These are phyloP conservation scores for Carpatolechia fugitivella DNA, from an alignment of 2,888 invertebrate species.

Conservation along the genomic window DNA sequence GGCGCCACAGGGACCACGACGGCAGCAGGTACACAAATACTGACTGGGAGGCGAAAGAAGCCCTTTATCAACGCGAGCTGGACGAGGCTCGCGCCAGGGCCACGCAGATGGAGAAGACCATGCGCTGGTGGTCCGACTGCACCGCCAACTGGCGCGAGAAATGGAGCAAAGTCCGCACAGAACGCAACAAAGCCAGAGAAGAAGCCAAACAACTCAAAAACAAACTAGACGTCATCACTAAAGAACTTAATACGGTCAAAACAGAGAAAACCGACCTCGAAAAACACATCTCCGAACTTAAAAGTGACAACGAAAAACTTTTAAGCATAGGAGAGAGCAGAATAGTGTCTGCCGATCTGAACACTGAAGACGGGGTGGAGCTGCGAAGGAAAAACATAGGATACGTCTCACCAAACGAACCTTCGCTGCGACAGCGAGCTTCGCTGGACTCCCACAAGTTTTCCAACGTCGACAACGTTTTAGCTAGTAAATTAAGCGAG, in stretches of 20 bases:
- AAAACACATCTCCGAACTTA: conserved; percentile 86
- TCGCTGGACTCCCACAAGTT: conserved; percentile 71
- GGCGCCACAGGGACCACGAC: conserved; percentile 81
- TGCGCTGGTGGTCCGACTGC: conserved; percentile 99
- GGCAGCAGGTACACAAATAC: conserved; percentile 83
- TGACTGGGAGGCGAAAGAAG: conserved; percentile 90
- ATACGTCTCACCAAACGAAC: conserved; percentile 56
- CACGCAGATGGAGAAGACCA: conserved; percentile 99
- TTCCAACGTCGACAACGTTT: conserved; percentile 64
- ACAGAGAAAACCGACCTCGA: conserved; percentile 89
- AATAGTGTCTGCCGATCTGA: conserved; percentile 59
- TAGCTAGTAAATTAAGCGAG: conserved; percentile 64
- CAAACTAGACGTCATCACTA: conserved; percentile 87
- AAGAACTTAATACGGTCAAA: conserved; percentile 86
- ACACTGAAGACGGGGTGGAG: conserved; percentile 64
- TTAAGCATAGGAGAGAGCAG: conserved; percentile 72
- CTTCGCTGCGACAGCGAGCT: conserved; percentile 56
- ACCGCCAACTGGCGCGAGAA: conserved; percentile 98
- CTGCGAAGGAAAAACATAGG: conserved; percentile 57
- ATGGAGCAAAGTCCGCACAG: conserved; percentile 95
- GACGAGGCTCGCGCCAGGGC: conserved; percentile 96
- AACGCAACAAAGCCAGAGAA: conserved; percentile 95
- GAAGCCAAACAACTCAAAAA: conserved; percentile 90
- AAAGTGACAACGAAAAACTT: conserved; percentile 90
- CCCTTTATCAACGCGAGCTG: conserved; percentile 85